These are phyloP conservation scores for Danaus melanippus DNA, from an alignment of 1,140 invertebrate genomes.

Conservation along the genomic window DNA sequence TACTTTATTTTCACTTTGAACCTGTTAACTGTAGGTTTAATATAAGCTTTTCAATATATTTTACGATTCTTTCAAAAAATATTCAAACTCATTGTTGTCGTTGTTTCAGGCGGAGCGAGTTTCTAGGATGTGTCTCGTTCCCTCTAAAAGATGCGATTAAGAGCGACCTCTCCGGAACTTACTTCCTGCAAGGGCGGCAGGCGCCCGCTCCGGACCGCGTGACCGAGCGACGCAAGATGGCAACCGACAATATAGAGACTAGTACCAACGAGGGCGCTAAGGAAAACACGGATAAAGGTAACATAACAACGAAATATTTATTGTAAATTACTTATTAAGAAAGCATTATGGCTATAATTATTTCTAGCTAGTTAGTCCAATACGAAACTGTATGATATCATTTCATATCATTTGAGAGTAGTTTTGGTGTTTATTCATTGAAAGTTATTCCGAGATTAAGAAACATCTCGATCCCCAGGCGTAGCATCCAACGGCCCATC, in stretches of 20 bases:
- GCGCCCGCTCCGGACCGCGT: constrained; percentile 42
- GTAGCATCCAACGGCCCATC: constrained; percentile 49
- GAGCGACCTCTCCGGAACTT: constrained; percentile 70
- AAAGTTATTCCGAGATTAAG: neutral
- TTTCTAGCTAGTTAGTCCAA: too few relatives aligned
- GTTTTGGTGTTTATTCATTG: neutral
- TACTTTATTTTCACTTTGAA: too few relatives aligned
- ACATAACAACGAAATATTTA: constrained; percentile 1
- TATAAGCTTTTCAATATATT: too few relatives aligned
- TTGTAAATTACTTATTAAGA: too few relatives aligned
- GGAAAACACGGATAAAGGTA: constrained; percentile 60
- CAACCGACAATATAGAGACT: constrained; percentile 60
- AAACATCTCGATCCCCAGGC: constrained; percentile 21
- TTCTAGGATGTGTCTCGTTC: constrained; percentile 85
- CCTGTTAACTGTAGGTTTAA: too few relatives aligned
- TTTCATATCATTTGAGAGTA: too few relatives aligned
- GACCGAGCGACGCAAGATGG: constrained; percentile 57
- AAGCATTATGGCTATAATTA: too few relatives aligned
- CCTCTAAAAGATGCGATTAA: constrained; percentile 78
- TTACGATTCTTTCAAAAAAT: too few relatives aligned
- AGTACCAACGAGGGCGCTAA: constrained; percentile 61
- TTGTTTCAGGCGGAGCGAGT: constrained; percentile 81
- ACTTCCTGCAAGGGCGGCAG: constrained; percentile 65
- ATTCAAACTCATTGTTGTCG: neutral
- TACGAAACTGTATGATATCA: too few relatives aligned